Evolutionary conservation across 1,140 invertebrate species (phyloP).

Genomic region (Neocloeon triangulifer): DNA sequence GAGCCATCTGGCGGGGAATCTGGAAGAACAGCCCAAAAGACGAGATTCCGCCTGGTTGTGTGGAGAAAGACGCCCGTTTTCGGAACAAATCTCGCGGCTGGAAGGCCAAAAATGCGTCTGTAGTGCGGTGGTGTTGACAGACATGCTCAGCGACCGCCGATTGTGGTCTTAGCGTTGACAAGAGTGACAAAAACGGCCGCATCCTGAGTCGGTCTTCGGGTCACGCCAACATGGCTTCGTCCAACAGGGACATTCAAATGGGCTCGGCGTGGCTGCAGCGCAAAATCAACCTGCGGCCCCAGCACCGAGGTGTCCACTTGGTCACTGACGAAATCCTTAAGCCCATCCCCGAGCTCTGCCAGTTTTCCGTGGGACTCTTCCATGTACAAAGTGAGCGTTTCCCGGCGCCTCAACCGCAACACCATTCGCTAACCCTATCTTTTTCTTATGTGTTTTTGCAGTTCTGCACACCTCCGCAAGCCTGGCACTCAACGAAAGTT

Average conservation of each 20-base stretch:
- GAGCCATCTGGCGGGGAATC: not conserved
- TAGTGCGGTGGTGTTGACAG: not conserved
- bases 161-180: constrained; percentile 6
- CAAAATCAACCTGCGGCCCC: constrained; percentile 82
- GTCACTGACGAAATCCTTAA: constrained; percentile 87
- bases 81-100: constrained; percentile 7
- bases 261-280: constrained; percentile 90
- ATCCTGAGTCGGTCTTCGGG: no score
- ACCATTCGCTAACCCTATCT: no score
- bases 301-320: constrained; percentile 82
- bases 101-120: constrained; percentile 3
- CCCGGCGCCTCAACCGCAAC: no score
- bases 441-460: constrained; percentile 32
- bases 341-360: constrained; percentile 75
- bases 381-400: constrained; percentile 82
- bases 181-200: no score
- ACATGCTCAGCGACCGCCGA: not conserved
- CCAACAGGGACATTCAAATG: constrained; percentile 67
- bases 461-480: constrained; percentile 94
- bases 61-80: constrained; percentile 8
- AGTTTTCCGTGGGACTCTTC: constrained; percentile 82
- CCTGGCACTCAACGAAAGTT: constrained; percentile 90
- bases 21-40: no score
- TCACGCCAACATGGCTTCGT: constrained; percentile 51
- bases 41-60: not conserved